Conservation (phyloP, 2,113 vertebrate species). For the Heteronetta atricapilla region DNA sequence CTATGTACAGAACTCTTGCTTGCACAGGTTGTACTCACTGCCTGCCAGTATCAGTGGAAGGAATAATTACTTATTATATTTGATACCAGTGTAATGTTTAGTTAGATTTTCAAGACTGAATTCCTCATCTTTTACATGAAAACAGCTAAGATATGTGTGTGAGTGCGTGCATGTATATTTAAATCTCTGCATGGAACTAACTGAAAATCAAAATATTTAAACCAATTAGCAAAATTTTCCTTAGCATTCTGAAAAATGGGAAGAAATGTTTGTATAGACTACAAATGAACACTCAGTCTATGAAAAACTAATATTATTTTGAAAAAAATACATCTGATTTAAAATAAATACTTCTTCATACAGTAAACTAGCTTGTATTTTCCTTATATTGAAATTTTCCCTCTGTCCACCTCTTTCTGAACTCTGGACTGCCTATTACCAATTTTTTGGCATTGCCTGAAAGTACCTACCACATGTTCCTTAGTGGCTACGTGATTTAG, state of each 20-base stretch:
- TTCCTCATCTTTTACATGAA: neutral
- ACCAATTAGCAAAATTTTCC: neutral
- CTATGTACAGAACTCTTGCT: neutral
- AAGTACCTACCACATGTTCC: neutral
- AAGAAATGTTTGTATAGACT: neutral
- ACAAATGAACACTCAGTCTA: neutral
- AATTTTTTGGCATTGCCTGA: neutral
- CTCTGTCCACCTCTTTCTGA: neutral
- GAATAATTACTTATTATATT: neutral
- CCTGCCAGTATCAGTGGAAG: neutral
- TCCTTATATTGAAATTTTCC: neutral
- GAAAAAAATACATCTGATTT: neutral
- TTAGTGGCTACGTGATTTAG: neutral
- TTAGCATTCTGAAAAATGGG: neutral
- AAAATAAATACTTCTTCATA: neutral
- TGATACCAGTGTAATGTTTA: neutral
- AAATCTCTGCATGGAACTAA: neutral
- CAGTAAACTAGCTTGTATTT: neutral
- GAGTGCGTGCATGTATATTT: neutral
- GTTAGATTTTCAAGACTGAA: neutral
- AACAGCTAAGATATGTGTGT: neutral
- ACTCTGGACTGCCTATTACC: neutral
- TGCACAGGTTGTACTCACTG: neutral
- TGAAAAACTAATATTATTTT: neutral
- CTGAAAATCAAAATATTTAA: neutral